These are phyloP conservation scores for Xestia rhomboidea DNA, from an alignment of 2,888 invertebrate genomes.

Conservation along the genomic window DNA sequence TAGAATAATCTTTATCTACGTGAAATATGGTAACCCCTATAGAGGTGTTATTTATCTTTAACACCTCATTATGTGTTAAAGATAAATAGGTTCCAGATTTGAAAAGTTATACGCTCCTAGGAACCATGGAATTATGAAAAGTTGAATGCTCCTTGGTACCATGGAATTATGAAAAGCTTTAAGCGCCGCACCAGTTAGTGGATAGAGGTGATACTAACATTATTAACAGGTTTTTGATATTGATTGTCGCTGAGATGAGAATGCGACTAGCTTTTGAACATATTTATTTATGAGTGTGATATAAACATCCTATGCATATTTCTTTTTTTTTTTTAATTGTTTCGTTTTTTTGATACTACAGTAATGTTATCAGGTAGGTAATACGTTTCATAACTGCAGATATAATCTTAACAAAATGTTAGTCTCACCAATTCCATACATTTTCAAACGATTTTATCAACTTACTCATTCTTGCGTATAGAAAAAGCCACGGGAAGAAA, in stretches of 20 bases:
- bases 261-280: background rate
- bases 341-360: background rate
- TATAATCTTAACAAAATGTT: background rate
- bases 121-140: background rate
- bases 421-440: background rate
- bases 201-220: background rate
- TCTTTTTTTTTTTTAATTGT: too few relatives aligned
- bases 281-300: background rate
- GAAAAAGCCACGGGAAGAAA: background rate
- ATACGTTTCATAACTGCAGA: background rate
- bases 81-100: too few relatives aligned
- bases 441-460: background rate
- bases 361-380: background rate
- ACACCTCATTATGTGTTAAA: too few relatives aligned
- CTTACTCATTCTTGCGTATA: too few relatives aligned
- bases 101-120: too few relatives aligned
- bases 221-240: background rate
- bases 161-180: background rate
- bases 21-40: too few relatives aligned
- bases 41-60: too few relatives aligned
- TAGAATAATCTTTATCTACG: too few relatives aligned
- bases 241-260: background rate
- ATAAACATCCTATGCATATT: too few relatives aligned
- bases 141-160: background rate
- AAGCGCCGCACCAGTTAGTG: background rate